A percentile compares a stretch with the other conserved stretches of the same genome.
Evolutionary conservation across 2,888 invertebrate genomes (phyloP).

Genomic region (Pilophorus perplexus): DNA sequence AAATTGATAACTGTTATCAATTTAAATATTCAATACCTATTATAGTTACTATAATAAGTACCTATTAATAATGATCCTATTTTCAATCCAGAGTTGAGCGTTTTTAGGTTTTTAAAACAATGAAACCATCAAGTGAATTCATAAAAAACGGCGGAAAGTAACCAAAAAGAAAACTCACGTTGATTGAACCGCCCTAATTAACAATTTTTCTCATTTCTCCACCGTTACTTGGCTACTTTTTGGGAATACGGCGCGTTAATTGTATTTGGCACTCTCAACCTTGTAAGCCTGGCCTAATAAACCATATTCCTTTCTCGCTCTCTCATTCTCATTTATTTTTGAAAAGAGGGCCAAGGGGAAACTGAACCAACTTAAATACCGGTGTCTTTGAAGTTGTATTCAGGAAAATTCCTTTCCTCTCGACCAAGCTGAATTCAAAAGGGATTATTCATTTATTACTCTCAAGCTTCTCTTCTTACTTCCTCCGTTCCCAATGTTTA

Average conservation of each 20-base stretch:
- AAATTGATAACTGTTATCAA: too few relatives aligned
- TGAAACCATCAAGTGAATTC: too few relatives aligned
- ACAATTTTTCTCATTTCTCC: too few relatives aligned
- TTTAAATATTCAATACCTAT: too few relatives aligned
- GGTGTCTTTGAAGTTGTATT: conserved; percentile 23
- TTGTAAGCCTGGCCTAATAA: conserved; percentile 2
- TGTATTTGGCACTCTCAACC: neutral
- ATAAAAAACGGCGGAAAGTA: too few relatives aligned
- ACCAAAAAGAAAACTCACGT: too few relatives aligned
- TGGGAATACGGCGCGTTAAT: conserved; percentile 7
- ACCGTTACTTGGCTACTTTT: too few relatives aligned
- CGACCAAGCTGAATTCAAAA: conserved; percentile 18
- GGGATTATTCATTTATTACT: conserved; percentile 30
- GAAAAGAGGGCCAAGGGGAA: conserved; percentile 7
- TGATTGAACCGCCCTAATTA: too few relatives aligned
- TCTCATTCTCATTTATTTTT: conserved; percentile 22
- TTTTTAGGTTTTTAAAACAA: too few relatives aligned
- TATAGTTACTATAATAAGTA: too few relatives aligned
- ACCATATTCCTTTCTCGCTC: conserved; percentile 3
- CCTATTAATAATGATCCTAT: too few relatives aligned
- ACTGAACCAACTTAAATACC: conserved; percentile 22
- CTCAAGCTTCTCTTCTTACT: neutral
- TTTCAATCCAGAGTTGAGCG: too few relatives aligned
- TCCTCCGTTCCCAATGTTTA: conserved; percentile 8
- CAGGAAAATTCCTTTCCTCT: conserved; percentile 14